A percentile compares a stretch with the other conserved stretches of the same genome.
Conservation (phyloP, 1,140 invertebrate species). For the Bombus vancouverensis region DNA sequence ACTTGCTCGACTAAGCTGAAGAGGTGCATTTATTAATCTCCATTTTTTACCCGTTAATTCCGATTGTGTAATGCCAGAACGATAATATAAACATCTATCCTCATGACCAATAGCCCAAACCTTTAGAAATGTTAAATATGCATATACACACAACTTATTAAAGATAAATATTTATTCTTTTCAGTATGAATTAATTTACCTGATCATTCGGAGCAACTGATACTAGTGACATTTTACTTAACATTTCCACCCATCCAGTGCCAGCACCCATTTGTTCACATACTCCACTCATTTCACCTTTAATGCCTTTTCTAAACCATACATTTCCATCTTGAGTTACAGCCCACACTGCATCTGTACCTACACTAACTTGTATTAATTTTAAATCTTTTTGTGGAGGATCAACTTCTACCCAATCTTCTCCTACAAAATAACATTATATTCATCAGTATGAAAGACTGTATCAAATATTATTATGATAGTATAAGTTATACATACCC, state of each 20-base stretch:
- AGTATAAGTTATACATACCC: conserved; percentile 79
- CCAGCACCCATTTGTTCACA: conserved; percentile 89
- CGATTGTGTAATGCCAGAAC: conserved; percentile 88
- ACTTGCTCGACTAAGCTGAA: conserved; percentile 90
- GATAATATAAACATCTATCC: conserved; percentile 90
- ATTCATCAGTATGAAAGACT: conserved; percentile 1
- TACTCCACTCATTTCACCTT: conserved; percentile 86
- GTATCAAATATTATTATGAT: neutral
- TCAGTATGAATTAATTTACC: conserved; percentile 77
- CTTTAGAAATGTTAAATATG: conserved; percentile 68
- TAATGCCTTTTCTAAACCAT: conserved; percentile 95
- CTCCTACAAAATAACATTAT: conserved; percentile 81
- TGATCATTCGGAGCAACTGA: conserved; percentile 95
- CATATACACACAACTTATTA: conserved; percentile 10
- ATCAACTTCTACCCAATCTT: conserved; percentile 91
- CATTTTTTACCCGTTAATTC: conserved; percentile 95
- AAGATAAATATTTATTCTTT: conserved; percentile 7
- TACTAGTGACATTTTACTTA: conserved; percentile 91
- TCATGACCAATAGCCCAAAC: conserved; percentile 88
- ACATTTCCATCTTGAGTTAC: conserved; percentile 91
- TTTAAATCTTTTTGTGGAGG: conserved; percentile 87
- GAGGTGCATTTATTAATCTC: conserved; percentile 89
- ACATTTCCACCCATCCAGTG: conserved; percentile 92
- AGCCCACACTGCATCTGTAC: conserved; percentile 93
- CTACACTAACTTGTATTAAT: conserved; percentile 91